Base-by-base conservation (phyloP, 1,140 invertebrate genomes). In the Armadillidium nasatum region DNA sequence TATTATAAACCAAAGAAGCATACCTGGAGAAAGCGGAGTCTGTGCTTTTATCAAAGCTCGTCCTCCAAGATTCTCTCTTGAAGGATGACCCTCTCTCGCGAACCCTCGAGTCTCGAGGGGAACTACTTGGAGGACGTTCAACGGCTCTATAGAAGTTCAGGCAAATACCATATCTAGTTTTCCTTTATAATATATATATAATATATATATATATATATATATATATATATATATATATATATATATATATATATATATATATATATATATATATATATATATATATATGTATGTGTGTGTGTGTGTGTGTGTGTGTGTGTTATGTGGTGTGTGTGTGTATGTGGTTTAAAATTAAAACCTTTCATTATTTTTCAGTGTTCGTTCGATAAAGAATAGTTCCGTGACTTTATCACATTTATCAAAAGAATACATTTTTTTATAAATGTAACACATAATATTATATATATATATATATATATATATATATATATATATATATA, bases 71-170 rank as follows among this genome's bases (percentile, higher is more conserved):
- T 82, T 94, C 92, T 21, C 93, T 87, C 3, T 93, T 88, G 77
- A 93, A 88, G 23, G 87, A 89, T 10, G 89, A 88, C 72, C 82
- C 74, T 78, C 82, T 54, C 82, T 76, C 43, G 82, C 82, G 79
- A 81, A 74, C 74, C 43, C 79, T 71, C 9, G 72, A 44, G 7
- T 75, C 83, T n/a, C 82, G 82, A 83, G 82, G 83, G 45, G 84
- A 83, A n/a, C 75, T 77, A 71, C 88, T 88, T 83, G 94, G 91
- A 70, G 82, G 83, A 46, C 83, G 78, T 76, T 88, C 88, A 79
- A 97, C 90, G 0, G 94, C 92, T 68, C 96, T 90, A 87, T 98
- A 99, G 85, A 99, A 99, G 85, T 99, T 99, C 33, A 99, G 92
- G 86, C 97, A 99, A 78, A 98, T 94, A 23, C 97, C 97, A 84